Base-by-base conservation (phyloP, 1,140 invertebrate genomes). In the Bradysia coprophila region DNA sequence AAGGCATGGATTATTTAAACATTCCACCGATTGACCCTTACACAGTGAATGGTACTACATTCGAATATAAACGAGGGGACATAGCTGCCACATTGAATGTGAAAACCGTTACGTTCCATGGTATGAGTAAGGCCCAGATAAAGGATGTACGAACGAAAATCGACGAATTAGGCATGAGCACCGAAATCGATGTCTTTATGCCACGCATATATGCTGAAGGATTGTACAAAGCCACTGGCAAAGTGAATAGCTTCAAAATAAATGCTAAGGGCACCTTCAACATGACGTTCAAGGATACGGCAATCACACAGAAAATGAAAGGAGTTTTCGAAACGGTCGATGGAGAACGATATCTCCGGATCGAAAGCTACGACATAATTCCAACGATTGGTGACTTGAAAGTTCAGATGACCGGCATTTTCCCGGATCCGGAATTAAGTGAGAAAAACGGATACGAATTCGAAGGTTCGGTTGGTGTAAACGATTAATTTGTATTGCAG, bases 181-280 rank as follows among this genome's bases (percentile, higher is more conserved):
- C 56, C 39, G 49, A 51, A 40, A 34, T 55, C 28, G 31, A 45
- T 9, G 43, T 49, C 15, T 47, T 48, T 32, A 38, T 55, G 20
- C 57, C 57, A 5, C 45, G 49, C 24, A 45, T 59, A 44, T 44
- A 49, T 23, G 47, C 51, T 1, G 55, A 57, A 40, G 57, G 57
- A 24, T 31, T 42, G 28, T 61, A 61, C 43, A 57, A 56, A 41
- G 57, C 56, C 19, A 53, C 59, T 43, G 49, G 60, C 1, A 52
- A 50, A 21, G 44, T 61, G 6, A 59, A 58, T 39, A 50, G 56
- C 22, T 44, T 60, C 19, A 58, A 56, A 44, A 49, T 61, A n/a
- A 52, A 49, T n/a, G 55, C 58, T 21, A 58, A 59, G 44, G 58
- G 58, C 21, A 48, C 43, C 33, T 61, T 60, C 37, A 60, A 61